A percentile compares a stretch with the other conserved stretches of the same genome.
Conservation (phyloP, 2,797 vertebrate genomes). For the Xenops minutus region DNA sequence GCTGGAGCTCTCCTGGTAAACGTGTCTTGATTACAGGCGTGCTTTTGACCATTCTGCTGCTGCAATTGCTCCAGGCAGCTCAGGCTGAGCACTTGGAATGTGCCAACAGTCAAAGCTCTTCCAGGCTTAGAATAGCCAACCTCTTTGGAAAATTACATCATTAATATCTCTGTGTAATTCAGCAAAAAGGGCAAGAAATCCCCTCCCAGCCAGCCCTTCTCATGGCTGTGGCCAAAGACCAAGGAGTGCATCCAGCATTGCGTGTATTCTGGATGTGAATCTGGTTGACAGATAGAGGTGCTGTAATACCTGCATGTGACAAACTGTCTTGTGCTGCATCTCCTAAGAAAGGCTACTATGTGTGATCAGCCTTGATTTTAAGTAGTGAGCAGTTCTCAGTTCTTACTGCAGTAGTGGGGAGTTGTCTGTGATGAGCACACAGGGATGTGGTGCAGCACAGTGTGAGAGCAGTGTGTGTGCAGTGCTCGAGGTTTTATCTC, state of each 20-base stretch:
- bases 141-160: slow-evolving; percentile 51
- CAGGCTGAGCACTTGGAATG: slow-evolving; percentile 6
- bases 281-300: background rate
- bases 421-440: background rate
- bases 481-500: background rate
- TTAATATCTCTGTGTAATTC: slow-evolving; percentile 5
- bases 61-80: slow-evolving; percentile 35
- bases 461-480: background rate
- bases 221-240: background rate
- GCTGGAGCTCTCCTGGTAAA: background rate
- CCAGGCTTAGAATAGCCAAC: slow-evolving; percentile 34
- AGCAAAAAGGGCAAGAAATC: background rate
- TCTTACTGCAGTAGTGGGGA: background rate
- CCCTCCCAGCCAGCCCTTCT: background rate
- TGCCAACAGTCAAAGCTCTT: background rate
- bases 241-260: background rate
- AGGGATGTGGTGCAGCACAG: background rate
- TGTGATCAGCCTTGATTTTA: background rate
- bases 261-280: background rate
- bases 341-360: background rate
- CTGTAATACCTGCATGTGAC: background rate
- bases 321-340: background rate
- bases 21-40: slow-evolving; percentile 41
- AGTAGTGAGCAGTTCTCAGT: background rate
- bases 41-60: slow-evolving; percentile 18